phyloP scores from a whole-genome alignment of 2,797 vertebrate species.

The Selene dorsalis region DNA sequence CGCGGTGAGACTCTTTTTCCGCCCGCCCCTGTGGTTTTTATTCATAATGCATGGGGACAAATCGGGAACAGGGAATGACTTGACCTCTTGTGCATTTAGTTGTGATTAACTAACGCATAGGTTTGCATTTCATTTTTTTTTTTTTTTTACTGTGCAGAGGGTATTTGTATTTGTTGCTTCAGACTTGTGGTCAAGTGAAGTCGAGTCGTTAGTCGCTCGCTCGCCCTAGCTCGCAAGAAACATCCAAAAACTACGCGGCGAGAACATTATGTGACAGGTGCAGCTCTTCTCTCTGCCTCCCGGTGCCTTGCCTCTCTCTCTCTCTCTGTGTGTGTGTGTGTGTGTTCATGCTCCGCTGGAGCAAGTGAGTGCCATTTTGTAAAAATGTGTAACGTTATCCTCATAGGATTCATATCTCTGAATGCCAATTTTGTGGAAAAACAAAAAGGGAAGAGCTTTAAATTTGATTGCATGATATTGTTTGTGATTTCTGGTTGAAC shows the following conservation, averaged over 20 bases:
- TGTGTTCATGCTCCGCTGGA: constrained; percentile 43
- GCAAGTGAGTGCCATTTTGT: constrained; percentile 69
- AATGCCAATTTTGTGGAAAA: constrained; percentile 31
- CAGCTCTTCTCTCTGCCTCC: constrained; percentile 56
- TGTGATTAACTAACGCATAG: not conserved
- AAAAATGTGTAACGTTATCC: constrained; percentile 42
- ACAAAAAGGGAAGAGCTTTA: not conserved
- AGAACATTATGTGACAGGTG: constrained; percentile 73
- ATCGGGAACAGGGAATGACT: constrained; percentile 3
- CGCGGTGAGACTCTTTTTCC: constrained; percentile 48
- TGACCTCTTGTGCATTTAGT: constrained; percentile 24
- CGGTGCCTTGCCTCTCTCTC: too few relatives aligned
- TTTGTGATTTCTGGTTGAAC: not conserved
- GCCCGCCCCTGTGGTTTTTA: not conserved
- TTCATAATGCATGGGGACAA: constrained; percentile 20
- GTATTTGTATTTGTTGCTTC: constrained; percentile 22
- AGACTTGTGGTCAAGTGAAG: not conserved
- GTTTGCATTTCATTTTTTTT: constrained; percentile 9
- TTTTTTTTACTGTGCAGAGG: too few relatives aligned
- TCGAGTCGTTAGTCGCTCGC: not conserved
- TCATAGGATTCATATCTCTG: constrained; percentile 34
- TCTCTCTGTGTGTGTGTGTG: too few relatives aligned
- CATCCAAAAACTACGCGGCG: constrained; percentile 10
- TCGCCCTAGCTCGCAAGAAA: constrained; percentile 24
- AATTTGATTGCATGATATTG: not conserved